Evolutionary conservation across 1,140 invertebrate species (phyloP), one percentile per base, ranked within the genome.

Genomic region (Globodera rostochiensis): DNA sequence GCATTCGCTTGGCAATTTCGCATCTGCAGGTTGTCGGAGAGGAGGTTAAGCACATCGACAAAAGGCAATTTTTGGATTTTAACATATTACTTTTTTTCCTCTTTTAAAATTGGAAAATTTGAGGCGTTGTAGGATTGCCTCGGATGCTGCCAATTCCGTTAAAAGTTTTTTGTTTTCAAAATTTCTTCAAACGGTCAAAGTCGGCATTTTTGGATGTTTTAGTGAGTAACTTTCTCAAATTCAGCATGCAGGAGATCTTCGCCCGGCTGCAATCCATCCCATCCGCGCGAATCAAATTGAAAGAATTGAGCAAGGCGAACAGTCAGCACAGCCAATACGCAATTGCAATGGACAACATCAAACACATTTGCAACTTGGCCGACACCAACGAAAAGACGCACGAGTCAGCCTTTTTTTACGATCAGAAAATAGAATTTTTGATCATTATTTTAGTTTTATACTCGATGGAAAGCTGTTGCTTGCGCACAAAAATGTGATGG

Each of bases 351-450:
- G 96, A 98, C 88, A 98, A 98, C 90, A 91, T 99, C 6, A 98
- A 97, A 90, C 96, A 98, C 88, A 97, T 99, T 80, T 98, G 98
- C 86, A 98, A 95, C 70, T 96, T 99, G 0, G 96, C 95, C 13
- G 95, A 97, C 88, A 97, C 95, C 91, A 95, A 99, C 3, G 94
- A 95, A 78, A 96, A 95, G 91, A 98, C 96, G 0, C 94, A 96
- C 87, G 93, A 95, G 75, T 70, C 74, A 15, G 47, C 45, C 73
- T 57, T 77, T 60, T 60, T 25, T 57, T 36, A 45, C 19, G 46
- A 13, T 46, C 5, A 21, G n/a, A 45, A 46, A 64, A 3, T n/a
- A 67, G 13, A 46, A 50, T 71, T 0, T 76, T 36, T 25, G 6
- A 45, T 45, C 6, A 49, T n/a, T 77, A n/a, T 66, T 74, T 64